A percentile compares a stretch with the other conserved stretches of the same genome.
These are phyloP conservation scores for Biston stratarius DNA, from an alignment of 2,888 invertebrate genomes.

Conservation along the genomic window DNA sequence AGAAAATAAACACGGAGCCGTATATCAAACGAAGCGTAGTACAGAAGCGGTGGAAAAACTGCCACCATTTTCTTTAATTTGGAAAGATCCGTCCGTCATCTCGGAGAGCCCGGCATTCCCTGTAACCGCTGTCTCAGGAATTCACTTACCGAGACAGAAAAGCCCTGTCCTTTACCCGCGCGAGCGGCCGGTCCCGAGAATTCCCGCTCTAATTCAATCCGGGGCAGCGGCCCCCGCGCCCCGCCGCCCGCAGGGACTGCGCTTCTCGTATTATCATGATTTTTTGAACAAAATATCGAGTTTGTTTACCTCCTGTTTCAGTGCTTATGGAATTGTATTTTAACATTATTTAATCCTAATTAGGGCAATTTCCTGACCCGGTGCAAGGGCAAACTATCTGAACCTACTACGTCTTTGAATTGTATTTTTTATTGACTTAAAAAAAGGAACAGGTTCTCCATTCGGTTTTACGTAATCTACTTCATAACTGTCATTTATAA, in stretches of 20 bases:
- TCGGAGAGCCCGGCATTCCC: conserved; percentile 1
- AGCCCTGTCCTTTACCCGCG: conserved; percentile 20
- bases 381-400: no score
- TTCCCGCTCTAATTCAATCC: conserved; percentile 43
- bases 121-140: conserved; percentile 31
- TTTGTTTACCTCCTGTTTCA: background rate
- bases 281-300: background rate
- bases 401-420: no score
- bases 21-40: background rate
- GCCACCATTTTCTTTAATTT: background rate
- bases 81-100: background rate
- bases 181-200: conserved; percentile 21
- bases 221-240: conserved; percentile 22
- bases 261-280: background rate
- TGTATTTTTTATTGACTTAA: no score
- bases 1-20: background rate
- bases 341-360: background rate
- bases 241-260: conserved; percentile 8
- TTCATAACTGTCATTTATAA: no score
- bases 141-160: conserved; percentile 33
- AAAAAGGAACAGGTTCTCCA: no score
- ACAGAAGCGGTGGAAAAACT: background rate
- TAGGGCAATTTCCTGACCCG: no score
- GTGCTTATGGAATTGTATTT: background rate
- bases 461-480: no score